A percentile compares a stretch with the other conserved stretches of the same genome.
Conservation (phyloP, 2,113 vertebrate genomes). For the Phainopepla nitens region DNA sequence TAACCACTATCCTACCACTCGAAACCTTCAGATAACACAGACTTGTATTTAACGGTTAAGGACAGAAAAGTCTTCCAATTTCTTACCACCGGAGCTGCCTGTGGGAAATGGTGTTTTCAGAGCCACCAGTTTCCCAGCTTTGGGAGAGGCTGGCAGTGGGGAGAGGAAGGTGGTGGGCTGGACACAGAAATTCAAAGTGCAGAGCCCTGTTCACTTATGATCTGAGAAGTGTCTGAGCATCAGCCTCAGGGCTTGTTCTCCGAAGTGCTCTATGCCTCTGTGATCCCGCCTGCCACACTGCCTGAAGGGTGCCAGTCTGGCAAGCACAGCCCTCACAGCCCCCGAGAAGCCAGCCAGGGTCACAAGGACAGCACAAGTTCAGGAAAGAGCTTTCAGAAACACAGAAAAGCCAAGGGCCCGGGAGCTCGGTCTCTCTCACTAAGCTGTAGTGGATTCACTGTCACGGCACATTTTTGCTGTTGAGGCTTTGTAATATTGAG, state of each 20-base stretch:
- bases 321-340: background rate
- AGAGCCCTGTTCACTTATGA: background rate
- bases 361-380: background rate
- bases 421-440: background rate
- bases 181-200: background rate
- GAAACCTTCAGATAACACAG: rapidly evolving
- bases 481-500: rapidly evolving
- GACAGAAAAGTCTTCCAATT: background rate
- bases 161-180: background rate
- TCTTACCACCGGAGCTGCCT: background rate
- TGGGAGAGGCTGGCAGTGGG: rapidly evolving
- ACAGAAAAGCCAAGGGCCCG: background rate
- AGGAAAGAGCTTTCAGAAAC: background rate
- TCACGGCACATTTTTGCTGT: background rate
- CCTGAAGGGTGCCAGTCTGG: background rate
- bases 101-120: background rate
- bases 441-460: background rate
- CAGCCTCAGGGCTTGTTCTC: background rate
- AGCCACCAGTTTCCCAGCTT: background rate
- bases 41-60: background rate
- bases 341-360: background rate
- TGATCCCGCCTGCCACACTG: too few relatives aligned
- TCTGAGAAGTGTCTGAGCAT: background rate
- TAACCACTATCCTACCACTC: background rate
- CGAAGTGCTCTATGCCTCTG: background rate